Evolutionary conservation across 2,113 vertebrate genomes (phyloP).

Genomic region (Vulpes vulpes): DNA sequence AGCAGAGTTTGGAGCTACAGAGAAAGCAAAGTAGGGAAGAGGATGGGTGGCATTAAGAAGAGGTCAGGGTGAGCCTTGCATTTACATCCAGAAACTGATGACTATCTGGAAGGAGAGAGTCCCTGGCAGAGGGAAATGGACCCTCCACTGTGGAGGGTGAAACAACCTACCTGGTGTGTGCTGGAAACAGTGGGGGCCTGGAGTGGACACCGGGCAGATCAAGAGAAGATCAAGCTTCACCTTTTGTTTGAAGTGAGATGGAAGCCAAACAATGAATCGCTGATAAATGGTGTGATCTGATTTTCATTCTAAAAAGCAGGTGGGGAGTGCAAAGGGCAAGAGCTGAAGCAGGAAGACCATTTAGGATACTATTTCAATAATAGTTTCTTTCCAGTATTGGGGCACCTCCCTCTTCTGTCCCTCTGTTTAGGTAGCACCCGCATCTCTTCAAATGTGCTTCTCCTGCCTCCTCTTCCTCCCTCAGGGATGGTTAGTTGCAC

Average conservation of each 20-base stretch:
- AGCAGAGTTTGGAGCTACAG: not conserved
- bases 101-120: not conserved
- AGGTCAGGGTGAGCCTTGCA: not conserved
- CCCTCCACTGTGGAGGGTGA: not conserved
- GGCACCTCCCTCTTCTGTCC: not conserved
- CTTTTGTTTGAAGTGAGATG: not conserved
- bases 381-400: not conserved
- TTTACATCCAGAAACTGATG: not conserved
- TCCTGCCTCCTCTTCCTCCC: fast-evolving
- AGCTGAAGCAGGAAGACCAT: not conserved
- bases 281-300: not conserved
- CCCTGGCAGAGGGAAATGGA: no score
- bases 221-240: no score
- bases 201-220: fast-evolving
- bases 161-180: fast-evolving
- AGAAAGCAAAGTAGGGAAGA: not conserved
- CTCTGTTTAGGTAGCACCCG: not conserved
- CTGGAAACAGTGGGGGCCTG: not conserved
- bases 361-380: not conserved
- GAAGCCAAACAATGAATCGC: not conserved
- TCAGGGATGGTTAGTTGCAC: not conserved
- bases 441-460: not conserved
- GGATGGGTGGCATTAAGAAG: not conserved
- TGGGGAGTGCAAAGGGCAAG: not conserved
- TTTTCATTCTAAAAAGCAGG: not conserved